These are phyloP conservation scores for Holothuria leucospilota DNA, from an alignment of 53 echinoderm and acorn worm genomes.

Conservation along the genomic window DNA sequence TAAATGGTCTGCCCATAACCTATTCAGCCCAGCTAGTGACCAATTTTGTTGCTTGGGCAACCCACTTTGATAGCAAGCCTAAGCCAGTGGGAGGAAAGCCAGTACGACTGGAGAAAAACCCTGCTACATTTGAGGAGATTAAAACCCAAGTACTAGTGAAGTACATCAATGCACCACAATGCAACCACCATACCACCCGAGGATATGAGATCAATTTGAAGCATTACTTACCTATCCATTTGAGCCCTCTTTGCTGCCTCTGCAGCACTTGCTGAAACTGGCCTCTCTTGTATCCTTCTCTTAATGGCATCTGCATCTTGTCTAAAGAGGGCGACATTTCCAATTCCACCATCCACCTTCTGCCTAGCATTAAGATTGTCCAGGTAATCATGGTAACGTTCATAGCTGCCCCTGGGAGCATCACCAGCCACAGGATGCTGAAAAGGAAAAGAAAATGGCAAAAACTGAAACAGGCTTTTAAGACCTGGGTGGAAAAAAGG, in stretches of 20 bases:
- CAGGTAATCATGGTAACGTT: constrained; percentile 89
- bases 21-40: too few species aligned
- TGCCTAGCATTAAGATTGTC: constrained; percentile 74
- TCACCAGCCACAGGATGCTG: constrained; percentile 23
- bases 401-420: constrained; percentile 76
- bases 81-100: too few species aligned
- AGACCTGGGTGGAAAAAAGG: too few species aligned
- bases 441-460: not conserved
- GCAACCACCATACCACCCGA: too few species aligned
- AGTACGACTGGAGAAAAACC: too few species aligned
- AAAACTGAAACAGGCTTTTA: too few species aligned
- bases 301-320: constrained; percentile 58
- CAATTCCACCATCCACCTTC: constrained; percentile 63
- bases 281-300: constrained; percentile 82
- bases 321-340: constrained; percentile 75
- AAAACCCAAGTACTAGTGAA: too few species aligned
- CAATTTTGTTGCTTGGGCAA: too few species aligned
- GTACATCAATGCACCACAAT: too few species aligned
- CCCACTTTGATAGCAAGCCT: too few species aligned
- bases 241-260: constrained; percentile 83
- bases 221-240: constrained; percentile 63
- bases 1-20: too few species aligned
- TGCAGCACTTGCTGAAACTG: constrained; percentile 95
- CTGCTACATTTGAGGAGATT: too few species aligned
- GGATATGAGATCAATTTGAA: not conserved